These are phyloP conservation scores for Zeugodacus cucurbitae DNA, from an alignment of 1,140 invertebrate genomes.

Conservation along the genomic window DNA sequence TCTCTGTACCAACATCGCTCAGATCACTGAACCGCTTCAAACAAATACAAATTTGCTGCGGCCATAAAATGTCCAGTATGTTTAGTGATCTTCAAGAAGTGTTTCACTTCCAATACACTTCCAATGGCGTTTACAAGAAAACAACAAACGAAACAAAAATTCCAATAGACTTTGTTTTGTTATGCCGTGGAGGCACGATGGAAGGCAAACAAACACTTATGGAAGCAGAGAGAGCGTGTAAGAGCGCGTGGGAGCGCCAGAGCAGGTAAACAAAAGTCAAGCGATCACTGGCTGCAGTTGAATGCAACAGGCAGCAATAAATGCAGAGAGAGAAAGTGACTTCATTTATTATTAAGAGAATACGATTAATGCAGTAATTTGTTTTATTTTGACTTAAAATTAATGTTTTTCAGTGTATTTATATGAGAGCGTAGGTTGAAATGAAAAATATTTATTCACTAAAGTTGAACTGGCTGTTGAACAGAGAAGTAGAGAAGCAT, in stretches of 20 bases:
- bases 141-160: conserved; percentile 16
- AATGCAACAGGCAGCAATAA: neutral
- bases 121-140: neutral
- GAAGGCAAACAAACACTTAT: neutral
- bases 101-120: neutral
- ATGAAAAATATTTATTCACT: too few species aligned
- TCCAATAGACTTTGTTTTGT: conserved; percentile 10
- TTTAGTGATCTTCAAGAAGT: conserved; percentile 33
- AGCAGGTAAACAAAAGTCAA: neutral
- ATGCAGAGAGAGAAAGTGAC: neutral
- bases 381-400: too few species aligned
- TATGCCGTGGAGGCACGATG: neutral
- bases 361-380: too few species aligned
- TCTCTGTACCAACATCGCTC: conserved; percentile 20
- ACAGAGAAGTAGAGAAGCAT: too few species aligned
- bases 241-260: neutral
- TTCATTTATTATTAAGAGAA: too few species aligned
- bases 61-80: neutral
- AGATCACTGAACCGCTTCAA: conserved; percentile 45
- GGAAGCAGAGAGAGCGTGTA: neutral
- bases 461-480: too few species aligned
- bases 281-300: neutral
- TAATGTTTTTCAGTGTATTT: too few species aligned
- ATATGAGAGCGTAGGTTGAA: too few species aligned
- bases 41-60: neutral